These are phyloP conservation scores for Pogonomyrmex californicus DNA, from an alignment of 1,140 invertebrate species.

Conservation along the genomic window DNA sequence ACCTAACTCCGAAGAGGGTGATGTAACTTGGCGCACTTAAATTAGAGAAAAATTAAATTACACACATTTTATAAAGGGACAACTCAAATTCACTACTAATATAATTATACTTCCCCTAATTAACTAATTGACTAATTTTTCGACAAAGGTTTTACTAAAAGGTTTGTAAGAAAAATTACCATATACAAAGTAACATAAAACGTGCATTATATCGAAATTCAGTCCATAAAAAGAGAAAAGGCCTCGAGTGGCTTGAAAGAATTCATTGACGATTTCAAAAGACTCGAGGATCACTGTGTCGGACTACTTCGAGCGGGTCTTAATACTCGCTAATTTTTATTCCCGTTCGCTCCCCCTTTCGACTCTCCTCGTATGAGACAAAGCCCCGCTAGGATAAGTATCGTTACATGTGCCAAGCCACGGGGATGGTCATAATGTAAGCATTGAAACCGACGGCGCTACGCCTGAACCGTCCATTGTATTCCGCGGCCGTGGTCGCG, in stretches of 20 bases:
- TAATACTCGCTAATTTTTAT: conserved; percentile 71
- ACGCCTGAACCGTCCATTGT: conserved; percentile 77
- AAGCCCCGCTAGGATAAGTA: conserved; percentile 76
- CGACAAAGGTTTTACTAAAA: background rate
- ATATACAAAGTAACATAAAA: background rate
- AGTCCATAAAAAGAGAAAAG: background rate
- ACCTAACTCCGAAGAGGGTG: background rate
- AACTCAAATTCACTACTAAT: background rate
- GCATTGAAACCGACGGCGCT: conserved; percentile 74
- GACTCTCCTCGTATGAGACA: conserved; percentile 68
- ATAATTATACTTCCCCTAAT: background rate
- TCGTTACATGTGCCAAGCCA: conserved; percentile 77
- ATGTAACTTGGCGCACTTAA: background rate
- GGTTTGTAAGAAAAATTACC: background rate
- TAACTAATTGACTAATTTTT: background rate
- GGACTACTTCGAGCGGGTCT: conserved; percentile 32
- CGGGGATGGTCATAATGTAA: conserved; percentile 78
- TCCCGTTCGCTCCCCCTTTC: conserved; percentile 24
- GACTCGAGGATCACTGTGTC: conserved; percentile 19
- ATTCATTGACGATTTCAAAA: conserved; percentile 27
- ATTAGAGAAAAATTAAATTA: background rate
- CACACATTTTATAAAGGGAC: background rate
- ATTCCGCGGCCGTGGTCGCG: conserved; percentile 74
- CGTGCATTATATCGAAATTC: background rate
- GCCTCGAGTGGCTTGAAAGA: conserved; percentile 14